phyloP scores from a whole-genome alignment of 2,113 vertebrate genomes.

The Aegotheles bennettii region DNA sequence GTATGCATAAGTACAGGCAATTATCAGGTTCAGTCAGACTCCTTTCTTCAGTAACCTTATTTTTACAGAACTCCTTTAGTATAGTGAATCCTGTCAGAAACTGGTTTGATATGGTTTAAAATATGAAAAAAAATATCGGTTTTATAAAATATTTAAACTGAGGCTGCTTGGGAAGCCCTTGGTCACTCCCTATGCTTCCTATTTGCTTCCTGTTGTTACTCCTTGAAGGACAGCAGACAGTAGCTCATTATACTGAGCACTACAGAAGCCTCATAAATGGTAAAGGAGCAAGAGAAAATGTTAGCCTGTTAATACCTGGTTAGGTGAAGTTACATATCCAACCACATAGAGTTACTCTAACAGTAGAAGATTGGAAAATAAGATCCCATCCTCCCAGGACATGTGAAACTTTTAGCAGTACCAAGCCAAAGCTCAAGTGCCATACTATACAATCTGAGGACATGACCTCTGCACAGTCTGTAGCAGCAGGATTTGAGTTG shows the following conservation, averaged over 20 bases:
- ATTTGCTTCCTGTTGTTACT: neutral
- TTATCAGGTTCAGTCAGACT: neutral
- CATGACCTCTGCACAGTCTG: fast-evolving
- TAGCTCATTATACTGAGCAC: neutral
- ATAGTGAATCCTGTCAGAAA: neutral
- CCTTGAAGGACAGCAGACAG: neutral
- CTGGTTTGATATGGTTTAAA: neutral
- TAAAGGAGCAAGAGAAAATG: neutral
- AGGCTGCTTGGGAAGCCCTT: neutral
- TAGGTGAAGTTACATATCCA: neutral
- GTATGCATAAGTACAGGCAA: neutral
- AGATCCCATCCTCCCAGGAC: neutral
- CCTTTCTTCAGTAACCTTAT: neutral
- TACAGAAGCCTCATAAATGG: neutral
- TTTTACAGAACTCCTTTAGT: neutral
- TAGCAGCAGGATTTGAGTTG: neutral
- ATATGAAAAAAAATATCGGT: too few relatives aligned
- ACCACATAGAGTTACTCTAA: neutral
- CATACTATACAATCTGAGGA: neutral
- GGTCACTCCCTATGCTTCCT: neutral
- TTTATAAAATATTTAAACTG: neutral
- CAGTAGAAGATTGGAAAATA: neutral
- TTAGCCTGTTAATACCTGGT: neutral
- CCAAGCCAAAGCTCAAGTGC: neutral
- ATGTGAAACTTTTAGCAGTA: neutral